Evolutionary conservation across 2,888 invertebrate genomes (phyloP).

Genomic region (Zygogramma bicolorata): DNA sequence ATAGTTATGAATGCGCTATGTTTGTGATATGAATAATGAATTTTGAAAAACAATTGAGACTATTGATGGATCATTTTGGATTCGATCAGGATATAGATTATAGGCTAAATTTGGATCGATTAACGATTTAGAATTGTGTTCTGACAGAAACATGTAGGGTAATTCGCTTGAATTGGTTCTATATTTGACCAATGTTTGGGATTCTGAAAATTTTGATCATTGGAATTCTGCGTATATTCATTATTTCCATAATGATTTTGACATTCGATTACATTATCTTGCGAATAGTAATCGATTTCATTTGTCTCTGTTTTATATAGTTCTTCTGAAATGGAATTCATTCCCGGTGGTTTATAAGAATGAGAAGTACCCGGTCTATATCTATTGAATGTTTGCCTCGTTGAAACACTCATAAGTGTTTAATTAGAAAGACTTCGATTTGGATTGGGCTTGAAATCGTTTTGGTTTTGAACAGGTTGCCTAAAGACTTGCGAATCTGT

Average conservation of each 20-base stretch:
- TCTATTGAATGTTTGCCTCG: neutral
- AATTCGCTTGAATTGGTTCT: no score
- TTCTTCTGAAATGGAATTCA: slow-evolving; percentile 12
- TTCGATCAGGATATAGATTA: no score
- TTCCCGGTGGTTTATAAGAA: neutral
- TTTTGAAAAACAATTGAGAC: no score
- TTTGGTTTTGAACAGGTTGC: neutral
- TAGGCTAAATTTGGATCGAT: no score
- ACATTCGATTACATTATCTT: neutral
- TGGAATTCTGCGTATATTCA: neutral
- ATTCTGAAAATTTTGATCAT: neutral
- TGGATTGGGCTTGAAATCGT: slow-evolving; percentile 11
- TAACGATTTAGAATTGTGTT: no score
- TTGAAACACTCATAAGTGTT: slow-evolving; percentile 1
- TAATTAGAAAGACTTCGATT: neutral
- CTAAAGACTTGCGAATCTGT: neutral
- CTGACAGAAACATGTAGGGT: no score
- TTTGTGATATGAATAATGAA: no score
- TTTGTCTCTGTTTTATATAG: neutral
- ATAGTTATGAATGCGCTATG: no score
- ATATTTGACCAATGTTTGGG: neutral
- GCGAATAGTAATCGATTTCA: neutral
- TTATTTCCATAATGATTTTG: neutral
- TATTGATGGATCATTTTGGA: no score
- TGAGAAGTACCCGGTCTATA: neutral